These are phyloP conservation scores for Sander vitreus DNA, from an alignment of 2,113 vertebrate species.

Conservation along the genomic window DNA sequence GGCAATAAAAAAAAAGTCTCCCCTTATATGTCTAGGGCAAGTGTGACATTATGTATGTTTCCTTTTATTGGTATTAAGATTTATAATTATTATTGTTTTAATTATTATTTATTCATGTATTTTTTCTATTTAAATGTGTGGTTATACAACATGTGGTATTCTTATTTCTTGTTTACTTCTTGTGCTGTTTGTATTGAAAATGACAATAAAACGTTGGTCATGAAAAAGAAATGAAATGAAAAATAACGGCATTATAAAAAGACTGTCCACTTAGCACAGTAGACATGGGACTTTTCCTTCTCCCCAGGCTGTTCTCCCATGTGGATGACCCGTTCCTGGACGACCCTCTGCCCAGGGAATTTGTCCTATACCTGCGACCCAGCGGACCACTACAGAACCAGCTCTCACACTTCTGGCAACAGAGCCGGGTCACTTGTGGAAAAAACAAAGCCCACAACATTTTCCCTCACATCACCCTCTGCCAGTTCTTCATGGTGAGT, in stretches of 20 bases:
- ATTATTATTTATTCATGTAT: not conserved
- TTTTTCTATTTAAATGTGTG: too few relatives aligned
- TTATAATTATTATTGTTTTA: not conserved
- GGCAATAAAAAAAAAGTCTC: too few relatives aligned
- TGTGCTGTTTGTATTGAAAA: too few relatives aligned
- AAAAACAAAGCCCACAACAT: conserved; percentile 99
- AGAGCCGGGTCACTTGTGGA: conserved; percentile 93
- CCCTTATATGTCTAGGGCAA: not conserved
- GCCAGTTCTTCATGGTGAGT: conserved; percentile 98
- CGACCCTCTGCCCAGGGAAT: conserved; percentile 93
- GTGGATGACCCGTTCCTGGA: conserved; percentile 96
- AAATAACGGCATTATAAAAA: not conserved
- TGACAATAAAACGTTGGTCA: too few relatives aligned
- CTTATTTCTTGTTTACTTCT: too few relatives aligned
- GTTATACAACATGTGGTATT: too few relatives aligned
- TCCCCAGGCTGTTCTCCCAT: conserved; percentile 93
- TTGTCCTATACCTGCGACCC: conserved; percentile 95
- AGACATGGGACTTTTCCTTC: not conserved
- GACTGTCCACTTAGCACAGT: too few relatives aligned
- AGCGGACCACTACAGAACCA: conserved; percentile 94
- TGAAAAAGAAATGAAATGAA: too few relatives aligned
- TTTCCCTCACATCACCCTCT: conserved; percentile 97
- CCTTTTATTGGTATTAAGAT: not conserved
- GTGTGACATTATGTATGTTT: not conserved
- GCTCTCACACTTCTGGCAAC: conserved; percentile 96